Evolutionary conservation across 23 tunicate genomes (phyloP), one percentile per base, ranked within the genome.

Genomic region (Diplosoma virens): DNA sequence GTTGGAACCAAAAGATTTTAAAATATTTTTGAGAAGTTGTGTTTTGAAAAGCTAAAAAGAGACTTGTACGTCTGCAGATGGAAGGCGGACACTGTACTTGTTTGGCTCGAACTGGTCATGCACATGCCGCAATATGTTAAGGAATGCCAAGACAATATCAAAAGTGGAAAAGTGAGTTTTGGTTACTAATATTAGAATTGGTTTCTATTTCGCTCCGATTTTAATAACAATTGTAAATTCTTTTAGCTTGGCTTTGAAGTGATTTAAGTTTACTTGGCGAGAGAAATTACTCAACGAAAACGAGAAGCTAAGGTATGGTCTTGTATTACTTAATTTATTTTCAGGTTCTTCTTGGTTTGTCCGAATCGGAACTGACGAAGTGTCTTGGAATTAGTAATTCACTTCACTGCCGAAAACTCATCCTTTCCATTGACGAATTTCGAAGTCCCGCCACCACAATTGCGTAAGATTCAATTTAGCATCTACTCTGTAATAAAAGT

Each of bases 131-230:
- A 90, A 47, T 90, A 90, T 66, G 58, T 54, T 2, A 67, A 58
- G 17, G 86, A 74, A 21, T 90, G 87, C 58, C 77, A 58, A 18
- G 90, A 84, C 46, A 90, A 90, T 66, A 79, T 90, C 31, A 90
- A 90, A 52, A 90, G 97, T 65, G 97, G 97, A 48, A 90, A 90
- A 58, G 84, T 86, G 20, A 41, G 69, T n/a, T n/a, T n/a, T n/a
- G n/a, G n/a, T n/a, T n/a, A n/a, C n/a, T n/a, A n/a, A n/a, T n/a
- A n/a, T n/a, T n/a, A n/a, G n/a, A n/a, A n/a, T n/a, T n/a, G n/a
- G n/a, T n/a, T n/a, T n/a, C n/a, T n/a, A n/a, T n/a, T n/a, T n/a
- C n/a, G n/a, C n/a, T n/a, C n/a, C n/a, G n/a, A n/a, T n/a, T n/a
- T n/a, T n/a, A n/a, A n/a, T n/a, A n/a, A n/a, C n/a, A n/a, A n/a